Conservation (phyloP, 2,888 invertebrate genomes). For the Drosophila monieri region DNA sequence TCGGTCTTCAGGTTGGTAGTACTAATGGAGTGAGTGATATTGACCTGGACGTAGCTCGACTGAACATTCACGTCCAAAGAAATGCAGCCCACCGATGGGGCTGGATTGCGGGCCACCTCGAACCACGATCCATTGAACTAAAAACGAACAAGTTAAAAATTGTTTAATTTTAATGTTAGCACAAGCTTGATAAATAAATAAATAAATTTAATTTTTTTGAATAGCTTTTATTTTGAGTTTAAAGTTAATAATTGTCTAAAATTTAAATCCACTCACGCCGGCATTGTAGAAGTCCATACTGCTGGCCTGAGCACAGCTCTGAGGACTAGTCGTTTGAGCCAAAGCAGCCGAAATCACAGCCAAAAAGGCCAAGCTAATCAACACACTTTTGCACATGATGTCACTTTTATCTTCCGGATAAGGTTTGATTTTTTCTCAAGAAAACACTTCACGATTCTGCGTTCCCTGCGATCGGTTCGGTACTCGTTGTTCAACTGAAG, state of each 20-base stretch:
- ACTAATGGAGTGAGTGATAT: conserved; percentile 40
- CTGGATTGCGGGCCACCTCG: conserved; percentile 64
- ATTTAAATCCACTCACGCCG: conserved; percentile 47
- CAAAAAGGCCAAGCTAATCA: conserved; percentile 37
- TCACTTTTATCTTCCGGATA: not conserved
- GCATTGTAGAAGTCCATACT: conserved; percentile 50
- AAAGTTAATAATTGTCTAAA: not conserved
- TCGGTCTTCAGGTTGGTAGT: conserved; percentile 26
- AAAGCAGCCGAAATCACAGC: conserved; percentile 41
- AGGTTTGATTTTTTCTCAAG: not conserved
- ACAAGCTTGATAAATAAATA: not conserved
- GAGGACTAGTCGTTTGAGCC: conserved; percentile 10
- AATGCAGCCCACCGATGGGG: conserved; percentile 41
- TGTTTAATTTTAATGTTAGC: not conserved
- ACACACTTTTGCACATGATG: conserved; percentile 63
- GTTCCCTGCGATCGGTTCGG: conserved; percentile 50
- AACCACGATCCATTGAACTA: conserved; percentile 56
- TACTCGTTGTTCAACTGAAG: conserved; percentile 58
- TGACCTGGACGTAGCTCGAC: conserved; percentile 32
- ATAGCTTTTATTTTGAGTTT: not conserved
- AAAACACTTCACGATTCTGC: not conserved
- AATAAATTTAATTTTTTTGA: too few species aligned
- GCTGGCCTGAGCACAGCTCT: conserved; percentile 15
- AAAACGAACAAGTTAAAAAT: not conserved
- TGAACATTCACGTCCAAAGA: not conserved